Evolutionary conservation across 2,113 vertebrate genomes (phyloP).

Genomic region (Austrofundulus limnaeus): DNA sequence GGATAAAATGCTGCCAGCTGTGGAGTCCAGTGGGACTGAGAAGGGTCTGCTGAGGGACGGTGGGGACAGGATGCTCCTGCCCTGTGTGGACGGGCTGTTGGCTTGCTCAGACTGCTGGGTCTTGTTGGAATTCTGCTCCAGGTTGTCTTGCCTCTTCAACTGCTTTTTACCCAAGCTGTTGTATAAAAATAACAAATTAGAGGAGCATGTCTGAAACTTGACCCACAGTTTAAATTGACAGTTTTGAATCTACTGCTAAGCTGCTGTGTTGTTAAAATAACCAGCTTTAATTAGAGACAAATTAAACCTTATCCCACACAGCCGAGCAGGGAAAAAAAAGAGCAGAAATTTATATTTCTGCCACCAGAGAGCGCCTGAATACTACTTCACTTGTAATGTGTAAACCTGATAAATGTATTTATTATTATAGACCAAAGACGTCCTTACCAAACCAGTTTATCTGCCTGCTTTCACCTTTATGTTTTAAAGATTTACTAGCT

Average conservation of each 20-base stretch:
- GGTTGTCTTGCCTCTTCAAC: constrained; percentile 78
- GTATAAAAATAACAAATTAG: background rate
- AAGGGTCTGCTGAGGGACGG: constrained; percentile 36
- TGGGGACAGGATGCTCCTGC: constrained; percentile 8
- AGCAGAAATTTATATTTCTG: background rate
- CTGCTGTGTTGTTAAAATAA: no score
- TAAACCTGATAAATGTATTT: background rate
- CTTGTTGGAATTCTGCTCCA: constrained; percentile 81
- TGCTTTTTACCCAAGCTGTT: constrained; percentile 71
- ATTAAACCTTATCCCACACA: background rate
- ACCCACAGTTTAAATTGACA: no score
- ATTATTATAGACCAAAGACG: background rate
- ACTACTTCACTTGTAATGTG: background rate
- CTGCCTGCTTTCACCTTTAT: background rate
- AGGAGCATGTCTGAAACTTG: background rate
- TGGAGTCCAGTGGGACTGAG: constrained; percentile 51
- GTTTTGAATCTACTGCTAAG: no score
- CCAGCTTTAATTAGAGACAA: background rate
- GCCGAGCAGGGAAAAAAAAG: background rate
- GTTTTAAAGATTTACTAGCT: background rate
- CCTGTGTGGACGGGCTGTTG: constrained; percentile 1
- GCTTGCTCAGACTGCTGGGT: constrained; percentile 57
- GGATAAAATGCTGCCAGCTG: constrained; percentile 15
- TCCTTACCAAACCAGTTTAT: background rate
- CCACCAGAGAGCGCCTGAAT: background rate